These are phyloP conservation scores for Maniola jurtina DNA, from an alignment of 1,140 invertebrate species.

Conservation along the genomic window DNA sequence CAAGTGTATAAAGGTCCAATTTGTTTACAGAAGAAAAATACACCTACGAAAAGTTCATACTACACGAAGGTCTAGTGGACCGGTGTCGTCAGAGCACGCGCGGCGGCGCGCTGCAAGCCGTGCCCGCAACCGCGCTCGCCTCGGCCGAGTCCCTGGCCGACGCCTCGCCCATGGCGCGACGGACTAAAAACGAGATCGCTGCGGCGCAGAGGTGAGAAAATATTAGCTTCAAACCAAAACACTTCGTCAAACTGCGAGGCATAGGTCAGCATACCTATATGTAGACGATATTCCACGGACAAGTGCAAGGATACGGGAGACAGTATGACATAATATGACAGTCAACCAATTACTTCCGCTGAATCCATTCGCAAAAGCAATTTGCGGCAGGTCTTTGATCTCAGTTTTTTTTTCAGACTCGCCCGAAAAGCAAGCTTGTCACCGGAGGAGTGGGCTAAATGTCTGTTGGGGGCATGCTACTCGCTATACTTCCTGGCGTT, in stretches of 20 bases:
- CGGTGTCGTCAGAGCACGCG: slow-evolving; percentile 57
- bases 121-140: slow-evolving; percentile 62
- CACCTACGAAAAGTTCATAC: slow-evolving; percentile 78
- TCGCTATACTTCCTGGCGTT: slow-evolving; percentile 99
- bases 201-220: slow-evolving; percentile 86
- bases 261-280: too few species aligned
- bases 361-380: too few species aligned
- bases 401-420: slow-evolving; percentile 68
- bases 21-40: slow-evolving; percentile 68
- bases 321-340: too few species aligned
- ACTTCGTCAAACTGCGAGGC: too few species aligned
- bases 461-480: slow-evolving; percentile 91
- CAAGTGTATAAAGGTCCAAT: background rate
- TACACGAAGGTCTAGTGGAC: slow-evolving; percentile 74
- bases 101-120: slow-evolving; percentile 58
- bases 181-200: slow-evolving; percentile 97
- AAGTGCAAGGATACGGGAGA: too few species aligned
- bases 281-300: too few species aligned
- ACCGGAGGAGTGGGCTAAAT: slow-evolving; percentile 95
- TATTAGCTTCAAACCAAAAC: too few species aligned
- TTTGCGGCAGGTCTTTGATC: too few species aligned
- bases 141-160: slow-evolving; percentile 80
- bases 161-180: slow-evolving; percentile 92
- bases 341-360: too few species aligned
- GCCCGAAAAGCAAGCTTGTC: slow-evolving; percentile 86